phyloP scores from a whole-genome alignment of 35 echinoderm and acorn worm genomes.

The Heliocidaris erythrogramma region DNA sequence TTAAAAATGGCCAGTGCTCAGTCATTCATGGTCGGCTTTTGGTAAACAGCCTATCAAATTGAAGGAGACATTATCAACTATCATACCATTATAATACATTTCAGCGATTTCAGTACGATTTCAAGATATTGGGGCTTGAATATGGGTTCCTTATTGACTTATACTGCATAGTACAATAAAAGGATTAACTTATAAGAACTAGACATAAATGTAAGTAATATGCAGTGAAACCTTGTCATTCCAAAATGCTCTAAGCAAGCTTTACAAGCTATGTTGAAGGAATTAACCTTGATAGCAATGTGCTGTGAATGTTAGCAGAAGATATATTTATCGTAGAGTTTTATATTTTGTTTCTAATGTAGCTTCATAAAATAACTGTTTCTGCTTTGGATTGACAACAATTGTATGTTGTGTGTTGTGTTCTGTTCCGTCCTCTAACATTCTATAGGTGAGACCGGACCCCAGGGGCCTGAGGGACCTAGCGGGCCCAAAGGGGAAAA shows the following conservation, averaged over 20 bases:
- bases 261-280: not conserved
- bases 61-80: no score
- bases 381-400: not conserved
- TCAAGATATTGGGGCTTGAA: no score
- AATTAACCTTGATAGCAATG: not conserved
- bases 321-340: not conserved
- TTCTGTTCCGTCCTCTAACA: not conserved
- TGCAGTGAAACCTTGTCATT: not conserved
- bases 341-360: not conserved
- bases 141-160: no score
- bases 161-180: not conserved
- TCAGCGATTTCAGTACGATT: no score
- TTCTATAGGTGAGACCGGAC: conserved; percentile 50
- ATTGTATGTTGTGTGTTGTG: not conserved
- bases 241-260: not conserved
- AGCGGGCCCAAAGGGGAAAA: conserved; percentile 28
- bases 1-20: no score
- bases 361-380: not conserved
- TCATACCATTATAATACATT: no score
- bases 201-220: not conserved
- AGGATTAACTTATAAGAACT: not conserved
- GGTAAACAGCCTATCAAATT: no score
- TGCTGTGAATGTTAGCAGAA: not conserved
- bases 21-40: no score
- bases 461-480: conserved; percentile 15